A percentile compares a stretch with the other conserved stretches of the same genome.
Evolutionary conservation across 2,888 invertebrate species (phyloP).

Genomic region (Cantharis rustica): DNA sequence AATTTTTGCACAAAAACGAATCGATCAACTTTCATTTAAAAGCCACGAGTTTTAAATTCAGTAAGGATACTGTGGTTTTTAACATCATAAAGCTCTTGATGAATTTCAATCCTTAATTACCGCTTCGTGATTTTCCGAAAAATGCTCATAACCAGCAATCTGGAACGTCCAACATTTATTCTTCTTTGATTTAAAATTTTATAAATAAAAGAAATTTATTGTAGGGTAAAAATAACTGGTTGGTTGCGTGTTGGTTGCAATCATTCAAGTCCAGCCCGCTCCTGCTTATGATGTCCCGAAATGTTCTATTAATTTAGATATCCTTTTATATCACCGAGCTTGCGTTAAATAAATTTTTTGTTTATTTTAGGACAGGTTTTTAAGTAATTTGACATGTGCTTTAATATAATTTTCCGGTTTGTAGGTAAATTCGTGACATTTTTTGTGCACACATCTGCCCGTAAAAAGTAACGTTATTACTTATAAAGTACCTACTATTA

Average conservation of each 20-base stretch:
- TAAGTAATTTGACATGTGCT: not conserved
- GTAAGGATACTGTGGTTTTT: constrained; percentile 17
- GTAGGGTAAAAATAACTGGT: not conserved
- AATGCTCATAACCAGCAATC: not conserved
- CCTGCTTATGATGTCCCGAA: not conserved
- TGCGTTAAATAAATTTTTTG: not conserved
- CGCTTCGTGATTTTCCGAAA: not conserved
- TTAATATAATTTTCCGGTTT: not conserved
- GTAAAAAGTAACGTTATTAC: not conserved
- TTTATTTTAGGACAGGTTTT: not conserved
- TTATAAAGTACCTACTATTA: not conserved
- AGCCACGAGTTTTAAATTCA: constrained; percentile 14
- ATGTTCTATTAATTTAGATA: not conserved
- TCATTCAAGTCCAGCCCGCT: not conserved
- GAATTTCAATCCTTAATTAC: constrained; percentile 15
- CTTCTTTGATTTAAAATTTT: not conserved
- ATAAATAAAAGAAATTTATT: not conserved
- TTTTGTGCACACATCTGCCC: not conserved
- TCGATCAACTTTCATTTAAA: constrained; percentile 14
- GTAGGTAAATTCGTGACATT: not conserved
- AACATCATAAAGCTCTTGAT: constrained; percentile 14
- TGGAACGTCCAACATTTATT: not conserved
- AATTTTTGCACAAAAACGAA: not conserved
- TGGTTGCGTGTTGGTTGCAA: not conserved
- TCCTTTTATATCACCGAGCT: not conserved